Conservation (phyloP, 2,113 vertebrate genomes). For the Diadophis punctatus region DNA sequence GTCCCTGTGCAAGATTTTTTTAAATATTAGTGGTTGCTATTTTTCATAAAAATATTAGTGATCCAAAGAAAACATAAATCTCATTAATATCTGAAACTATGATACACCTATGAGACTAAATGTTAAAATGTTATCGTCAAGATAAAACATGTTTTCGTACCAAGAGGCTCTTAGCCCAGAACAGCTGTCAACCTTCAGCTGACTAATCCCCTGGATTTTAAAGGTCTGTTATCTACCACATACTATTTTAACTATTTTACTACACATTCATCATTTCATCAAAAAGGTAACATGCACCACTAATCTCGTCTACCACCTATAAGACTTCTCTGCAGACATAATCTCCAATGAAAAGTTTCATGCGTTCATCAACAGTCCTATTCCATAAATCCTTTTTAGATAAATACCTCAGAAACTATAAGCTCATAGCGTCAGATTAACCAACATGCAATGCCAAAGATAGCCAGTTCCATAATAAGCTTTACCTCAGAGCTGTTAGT, state of each 20-base stretch:
- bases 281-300: neutral
- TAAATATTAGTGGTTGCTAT: neutral
- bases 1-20: neutral
- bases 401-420: conserved; percentile 37
- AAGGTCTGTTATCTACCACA: neutral
- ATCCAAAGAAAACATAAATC: neutral
- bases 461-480: conserved; percentile 53
- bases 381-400: conserved; percentile 33
- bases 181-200: neutral
- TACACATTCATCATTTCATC: neutral
- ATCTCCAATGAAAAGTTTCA: conserved; percentile 1
- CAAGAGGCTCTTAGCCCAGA: neutral
- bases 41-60: neutral
- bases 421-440: conserved; percentile 34
- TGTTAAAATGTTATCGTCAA: neutral
- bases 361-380: fast-evolving
- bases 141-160: neutral
- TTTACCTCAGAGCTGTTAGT: conserved; percentile 26
- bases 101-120: neutral
- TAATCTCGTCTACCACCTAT: neutral
- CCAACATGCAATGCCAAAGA: conserved; percentile 43
- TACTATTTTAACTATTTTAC: neutral
- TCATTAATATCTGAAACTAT: neutral
- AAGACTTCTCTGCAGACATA: neutral
- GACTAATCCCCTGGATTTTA: neutral